phyloP scores from a whole-genome alignment of 2,797 vertebrate species.

The Psittacula echo region DNA sequence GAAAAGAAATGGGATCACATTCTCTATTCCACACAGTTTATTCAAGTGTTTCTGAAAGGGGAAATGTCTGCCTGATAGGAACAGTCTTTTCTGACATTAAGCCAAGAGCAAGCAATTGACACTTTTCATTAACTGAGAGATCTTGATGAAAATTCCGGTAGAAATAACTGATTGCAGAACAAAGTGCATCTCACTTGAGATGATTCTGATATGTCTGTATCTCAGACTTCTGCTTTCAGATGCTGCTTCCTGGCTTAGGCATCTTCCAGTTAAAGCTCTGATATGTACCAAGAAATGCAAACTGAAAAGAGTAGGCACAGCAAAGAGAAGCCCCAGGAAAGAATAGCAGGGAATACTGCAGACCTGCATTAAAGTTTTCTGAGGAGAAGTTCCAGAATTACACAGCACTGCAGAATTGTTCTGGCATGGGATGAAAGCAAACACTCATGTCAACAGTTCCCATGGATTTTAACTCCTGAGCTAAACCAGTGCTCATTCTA shows the following conservation, averaged over 20 bases:
- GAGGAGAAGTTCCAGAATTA: conserved; percentile 17
- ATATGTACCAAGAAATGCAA: not conserved
- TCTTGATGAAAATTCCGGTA: not conserved
- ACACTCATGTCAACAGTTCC: not conserved
- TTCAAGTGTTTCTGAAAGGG: not conserved
- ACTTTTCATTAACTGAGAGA: not conserved
- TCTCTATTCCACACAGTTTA: not conserved
- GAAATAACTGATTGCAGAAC: not conserved
- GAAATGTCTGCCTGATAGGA: not conserved
- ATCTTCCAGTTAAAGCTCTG: not conserved
- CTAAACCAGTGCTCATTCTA: not conserved
- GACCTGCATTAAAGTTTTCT: not conserved
- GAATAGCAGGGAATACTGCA: not conserved
- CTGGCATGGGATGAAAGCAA: conserved; percentile 33
- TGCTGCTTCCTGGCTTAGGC: not conserved
- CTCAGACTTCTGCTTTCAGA: not conserved
- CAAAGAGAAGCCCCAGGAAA: not conserved
- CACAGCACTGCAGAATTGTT: not conserved
- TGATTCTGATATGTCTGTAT: not conserved
- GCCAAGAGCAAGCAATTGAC: not conserved
- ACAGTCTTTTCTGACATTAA: not conserved
- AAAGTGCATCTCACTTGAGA: not conserved
- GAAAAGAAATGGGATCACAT: not conserved
- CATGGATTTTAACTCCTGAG: conserved; percentile 8
- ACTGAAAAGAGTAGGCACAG: not conserved